These are phyloP conservation scores for Tor tambroides DNA, from an alignment of 2,113 vertebrate species.

Conservation along the genomic window DNA sequence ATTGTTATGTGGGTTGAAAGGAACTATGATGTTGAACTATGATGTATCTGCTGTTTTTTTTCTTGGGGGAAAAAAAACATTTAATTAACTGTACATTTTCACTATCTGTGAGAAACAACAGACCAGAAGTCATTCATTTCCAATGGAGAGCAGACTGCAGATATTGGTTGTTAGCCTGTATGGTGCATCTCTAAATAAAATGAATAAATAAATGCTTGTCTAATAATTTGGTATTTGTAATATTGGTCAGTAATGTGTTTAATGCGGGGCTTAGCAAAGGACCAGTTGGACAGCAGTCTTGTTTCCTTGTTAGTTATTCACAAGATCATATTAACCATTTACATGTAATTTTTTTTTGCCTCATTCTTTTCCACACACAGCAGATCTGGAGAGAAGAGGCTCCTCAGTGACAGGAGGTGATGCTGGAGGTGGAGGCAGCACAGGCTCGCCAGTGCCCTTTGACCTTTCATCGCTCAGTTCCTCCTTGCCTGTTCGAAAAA, in stretches of 20 bases:
- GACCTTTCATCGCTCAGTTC: slow-evolving; percentile 82
- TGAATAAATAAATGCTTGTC: not conserved
- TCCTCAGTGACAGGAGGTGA: slow-evolving; percentile 67
- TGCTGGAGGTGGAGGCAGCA: slow-evolving; percentile 60
- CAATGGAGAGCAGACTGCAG: not conserved
- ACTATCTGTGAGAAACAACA: not conserved
- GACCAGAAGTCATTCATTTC: not conserved
- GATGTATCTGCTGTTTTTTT: not conserved
- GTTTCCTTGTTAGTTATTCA: not conserved
- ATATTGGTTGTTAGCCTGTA: too few species aligned
- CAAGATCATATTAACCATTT: not conserved
- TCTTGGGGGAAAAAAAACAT: not conserved
- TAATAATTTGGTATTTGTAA: not conserved
- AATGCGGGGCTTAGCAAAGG: not conserved
- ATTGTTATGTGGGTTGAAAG: not conserved
- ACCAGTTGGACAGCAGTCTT: not conserved
- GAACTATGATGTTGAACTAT: not conserved
- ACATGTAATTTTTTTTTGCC: not conserved
- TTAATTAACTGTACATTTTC: not conserved
- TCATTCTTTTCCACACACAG: slow-evolving; percentile 54
- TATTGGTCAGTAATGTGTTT: not conserved
- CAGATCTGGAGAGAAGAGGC: slow-evolving; percentile 72
- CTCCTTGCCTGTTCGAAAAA: slow-evolving; percentile 84
- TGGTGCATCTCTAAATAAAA: too few species aligned
- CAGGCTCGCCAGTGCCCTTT: slow-evolving; percentile 79